Percentiles rank a stretch among this genome's conserved stretches.
Evolutionary conservation across 2,113 vertebrate species (phyloP).

Genomic region (Artemisiospiza belli): DNA sequence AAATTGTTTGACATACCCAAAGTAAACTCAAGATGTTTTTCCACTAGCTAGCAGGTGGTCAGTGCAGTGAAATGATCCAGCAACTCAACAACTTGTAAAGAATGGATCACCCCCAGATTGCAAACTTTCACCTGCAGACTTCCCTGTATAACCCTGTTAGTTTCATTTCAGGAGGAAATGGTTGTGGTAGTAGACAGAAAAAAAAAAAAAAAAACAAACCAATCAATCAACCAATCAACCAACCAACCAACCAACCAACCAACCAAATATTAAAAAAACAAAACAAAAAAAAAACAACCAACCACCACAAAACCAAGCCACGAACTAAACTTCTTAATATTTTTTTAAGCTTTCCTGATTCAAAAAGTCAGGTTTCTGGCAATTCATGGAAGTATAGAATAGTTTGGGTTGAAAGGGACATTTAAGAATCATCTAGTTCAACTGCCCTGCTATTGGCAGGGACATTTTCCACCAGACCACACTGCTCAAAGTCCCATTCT

Average conservation of each 20-base stretch:
- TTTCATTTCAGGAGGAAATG: not conserved
- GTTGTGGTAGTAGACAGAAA: not conserved
- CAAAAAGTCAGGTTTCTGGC: rapidly evolving
- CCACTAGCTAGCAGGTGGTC: not conserved
- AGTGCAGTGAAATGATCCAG: not conserved
- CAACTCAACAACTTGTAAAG: not conserved
- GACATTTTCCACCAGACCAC: not conserved
- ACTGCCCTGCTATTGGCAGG: not conserved
- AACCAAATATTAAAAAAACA: too few relatives aligned
- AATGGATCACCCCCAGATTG: not conserved
- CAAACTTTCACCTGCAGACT: rapidly evolving
- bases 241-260: too few relatives aligned
- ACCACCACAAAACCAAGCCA: not conserved
- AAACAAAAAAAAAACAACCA: too few relatives aligned
- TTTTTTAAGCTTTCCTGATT: not conserved
- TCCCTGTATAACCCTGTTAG: not conserved
- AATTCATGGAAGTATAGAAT: not conserved
- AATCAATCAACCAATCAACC: too few relatives aligned
- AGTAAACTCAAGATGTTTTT: not conserved
- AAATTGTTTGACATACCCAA: not conserved
- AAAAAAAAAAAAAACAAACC: too few relatives aligned
- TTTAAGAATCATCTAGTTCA: not conserved
- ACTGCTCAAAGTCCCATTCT: not conserved
- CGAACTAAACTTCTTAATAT: not conserved
- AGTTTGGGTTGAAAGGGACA: not conserved